Conservation (phyloP, 2,113 vertebrate species). For the Ammodramus savannarum region DNA sequence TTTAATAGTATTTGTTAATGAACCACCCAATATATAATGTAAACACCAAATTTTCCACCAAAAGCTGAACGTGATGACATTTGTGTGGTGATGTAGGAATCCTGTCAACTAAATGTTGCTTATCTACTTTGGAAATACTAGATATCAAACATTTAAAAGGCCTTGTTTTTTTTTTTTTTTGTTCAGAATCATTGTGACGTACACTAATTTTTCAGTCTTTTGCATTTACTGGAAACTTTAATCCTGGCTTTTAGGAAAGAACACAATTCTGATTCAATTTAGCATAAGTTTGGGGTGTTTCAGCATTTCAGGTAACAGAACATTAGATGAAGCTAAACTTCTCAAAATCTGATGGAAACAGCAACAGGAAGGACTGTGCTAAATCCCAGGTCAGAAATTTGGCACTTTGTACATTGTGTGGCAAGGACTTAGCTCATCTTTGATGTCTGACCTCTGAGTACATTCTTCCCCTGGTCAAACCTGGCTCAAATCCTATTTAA, state of each 20-base stretch:
- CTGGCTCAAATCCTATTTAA: constrained; percentile 86
- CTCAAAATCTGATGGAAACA: background rate
- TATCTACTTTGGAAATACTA: background rate
- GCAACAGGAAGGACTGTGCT: background rate
- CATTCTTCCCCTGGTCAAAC: constrained; percentile 49
- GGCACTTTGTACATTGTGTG: background rate
- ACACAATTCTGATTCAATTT: background rate
- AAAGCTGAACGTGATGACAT: background rate
- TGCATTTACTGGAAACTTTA: background rate
- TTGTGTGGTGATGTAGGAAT: background rate
- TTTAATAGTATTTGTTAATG: background rate
- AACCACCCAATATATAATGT: background rate
- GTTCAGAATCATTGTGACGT: background rate
- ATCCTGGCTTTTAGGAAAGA: background rate
- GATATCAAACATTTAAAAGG: background rate
- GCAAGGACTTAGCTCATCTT: background rate
- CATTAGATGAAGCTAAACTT: background rate
- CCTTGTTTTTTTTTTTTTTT: background rate
- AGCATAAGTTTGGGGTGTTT: background rate
- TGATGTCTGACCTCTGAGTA: constrained; percentile 42
- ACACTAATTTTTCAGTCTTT: background rate
- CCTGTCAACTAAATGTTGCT: background rate
- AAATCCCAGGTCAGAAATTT: background rate
- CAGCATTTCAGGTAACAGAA: background rate
- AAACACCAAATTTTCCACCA: background rate